Evolutionary conservation across 1,140 invertebrate species (phyloP).

Genomic region (Drosophila kohkoa): DNA sequence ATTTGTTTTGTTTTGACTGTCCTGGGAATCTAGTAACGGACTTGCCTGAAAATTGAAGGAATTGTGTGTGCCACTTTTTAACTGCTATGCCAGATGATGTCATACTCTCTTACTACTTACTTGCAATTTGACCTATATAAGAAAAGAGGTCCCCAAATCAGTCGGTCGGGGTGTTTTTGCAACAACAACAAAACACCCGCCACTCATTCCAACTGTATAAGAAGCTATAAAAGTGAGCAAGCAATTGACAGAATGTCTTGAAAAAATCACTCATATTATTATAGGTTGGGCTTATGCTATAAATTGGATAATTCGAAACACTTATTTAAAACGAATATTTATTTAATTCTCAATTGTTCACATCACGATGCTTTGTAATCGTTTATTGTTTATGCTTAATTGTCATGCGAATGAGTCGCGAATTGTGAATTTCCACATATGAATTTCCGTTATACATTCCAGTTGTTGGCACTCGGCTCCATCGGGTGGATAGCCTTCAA

Average conservation of each 20-base stretch:
- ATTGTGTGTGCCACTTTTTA: slow-evolving; percentile 36
- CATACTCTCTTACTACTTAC: slow-evolving; percentile 48
- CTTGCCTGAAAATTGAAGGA: slow-evolving; percentile 33
- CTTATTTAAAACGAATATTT: slow-evolving; percentile 23
- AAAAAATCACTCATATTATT: slow-evolving; percentile 19
- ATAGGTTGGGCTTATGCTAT: background rate
- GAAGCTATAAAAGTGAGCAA: slow-evolving; percentile 26
- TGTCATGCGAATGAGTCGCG: slow-evolving; percentile 62
- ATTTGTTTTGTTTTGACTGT: slow-evolving; percentile 50
- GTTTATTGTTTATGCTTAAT: slow-evolving; percentile 16
- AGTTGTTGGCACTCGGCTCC: slow-evolving; percentile 67
- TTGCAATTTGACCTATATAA: slow-evolving; percentile 68
- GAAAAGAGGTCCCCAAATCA: slow-evolving; percentile 22
- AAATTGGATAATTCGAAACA: slow-evolving; percentile 23
- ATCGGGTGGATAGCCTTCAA: slow-evolving; percentile 72
- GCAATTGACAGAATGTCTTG: slow-evolving; percentile 28
- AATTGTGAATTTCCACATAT: slow-evolving; percentile 33
- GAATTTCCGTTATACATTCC: slow-evolving; percentile 33
- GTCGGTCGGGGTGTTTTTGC: slow-evolving; percentile 27
- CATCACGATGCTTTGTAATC: slow-evolving; percentile 23
- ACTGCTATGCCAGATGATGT: slow-evolving; percentile 57
- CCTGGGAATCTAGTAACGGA: slow-evolving; percentile 19
- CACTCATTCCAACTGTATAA: background rate
- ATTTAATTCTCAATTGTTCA: slow-evolving; percentile 12
- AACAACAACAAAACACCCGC: background rate